Percentiles rank a stretch among this genome's conserved stretches.
Conservation (phyloP, 35 echinoderm and acorn worm genomes). For the Amphiura filiformis region DNA sequence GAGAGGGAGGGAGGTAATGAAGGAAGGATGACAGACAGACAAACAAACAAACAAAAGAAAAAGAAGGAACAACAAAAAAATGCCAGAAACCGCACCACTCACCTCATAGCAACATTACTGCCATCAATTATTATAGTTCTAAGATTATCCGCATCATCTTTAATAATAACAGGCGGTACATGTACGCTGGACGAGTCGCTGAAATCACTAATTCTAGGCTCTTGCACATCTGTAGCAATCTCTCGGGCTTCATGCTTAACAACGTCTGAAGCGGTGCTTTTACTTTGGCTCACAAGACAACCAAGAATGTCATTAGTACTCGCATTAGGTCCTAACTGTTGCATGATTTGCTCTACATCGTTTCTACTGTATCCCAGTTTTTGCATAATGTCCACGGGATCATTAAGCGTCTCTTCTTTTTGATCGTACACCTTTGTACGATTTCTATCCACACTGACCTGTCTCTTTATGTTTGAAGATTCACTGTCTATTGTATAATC, state of each 20-base stretch:
- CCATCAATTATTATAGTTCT: slow-evolving; percentile 97
- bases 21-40: too few relatives aligned
- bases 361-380: slow-evolving; percentile 56
- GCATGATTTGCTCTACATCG: slow-evolving; percentile 48
- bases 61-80: too few relatives aligned
- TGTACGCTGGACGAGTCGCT: neutral
- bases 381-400: slow-evolving; percentile 17
- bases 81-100: too few relatives aligned
- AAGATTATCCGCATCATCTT: slow-evolving; percentile 61
- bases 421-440: neutral
- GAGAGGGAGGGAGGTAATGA: too few relatives aligned
- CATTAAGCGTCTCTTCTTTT: neutral
- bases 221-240: neutral
- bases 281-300: slow-evolving; percentile 27
- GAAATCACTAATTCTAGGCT: slow-evolving; percentile 2
- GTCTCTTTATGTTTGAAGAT: too few relatives aligned
- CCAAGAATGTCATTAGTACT: slow-evolving; percentile 47
- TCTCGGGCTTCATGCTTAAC: neutral
- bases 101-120: slow-evolving; percentile 99
- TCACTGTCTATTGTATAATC: too few relatives aligned
- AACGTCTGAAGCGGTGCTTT: neutral
- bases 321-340: slow-evolving; percentile 48
- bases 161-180: slow-evolving; percentile 2
- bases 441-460: too few relatives aligned
- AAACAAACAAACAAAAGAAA: too few relatives aligned